phyloP scores from a whole-genome alignment of 2,113 vertebrate species.

The Vimba vimba region DNA sequence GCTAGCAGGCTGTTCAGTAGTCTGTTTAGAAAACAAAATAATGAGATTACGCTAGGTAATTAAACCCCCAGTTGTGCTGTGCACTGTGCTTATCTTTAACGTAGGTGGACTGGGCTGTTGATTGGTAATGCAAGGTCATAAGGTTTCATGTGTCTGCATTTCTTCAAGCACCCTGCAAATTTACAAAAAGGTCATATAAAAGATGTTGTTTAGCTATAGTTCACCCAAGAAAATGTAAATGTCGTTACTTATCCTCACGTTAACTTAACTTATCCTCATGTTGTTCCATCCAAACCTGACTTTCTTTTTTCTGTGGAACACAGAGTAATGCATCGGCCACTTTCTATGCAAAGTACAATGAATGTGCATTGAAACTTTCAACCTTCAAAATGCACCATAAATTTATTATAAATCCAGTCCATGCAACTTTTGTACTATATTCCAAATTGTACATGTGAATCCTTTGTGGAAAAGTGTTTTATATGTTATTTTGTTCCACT shows the following conservation, averaged over 20 bases:
- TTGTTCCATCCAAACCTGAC: neutral
- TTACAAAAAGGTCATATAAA: constrained; percentile 33
- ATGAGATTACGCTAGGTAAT: constrained; percentile 56
- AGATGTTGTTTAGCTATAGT: neutral
- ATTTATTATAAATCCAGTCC: neutral
- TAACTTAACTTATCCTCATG: no score
- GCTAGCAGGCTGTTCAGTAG: constrained; percentile 56
- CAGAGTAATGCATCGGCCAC: neutral
- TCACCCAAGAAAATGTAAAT: neutral
- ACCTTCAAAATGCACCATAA: neutral
- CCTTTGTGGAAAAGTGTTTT: neutral
- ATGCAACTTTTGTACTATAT: no score
- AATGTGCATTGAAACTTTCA: neutral
- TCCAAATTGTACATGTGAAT: neutral
- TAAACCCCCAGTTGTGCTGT: constrained; percentile 52
- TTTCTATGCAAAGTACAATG: neutral
- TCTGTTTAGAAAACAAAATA: constrained; percentile 61
- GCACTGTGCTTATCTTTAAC: constrained; percentile 49
- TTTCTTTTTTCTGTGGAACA: neutral
- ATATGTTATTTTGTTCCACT: no score
- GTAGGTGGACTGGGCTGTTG: constrained; percentile 8
- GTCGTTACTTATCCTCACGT: neutral
- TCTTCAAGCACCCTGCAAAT: neutral
- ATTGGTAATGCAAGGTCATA: constrained; percentile 32
- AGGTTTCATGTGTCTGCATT: constrained; percentile 3